phyloP scores from a whole-genome alignment of 2,797 vertebrate genomes.

The Anomalospiza imberbis region DNA sequence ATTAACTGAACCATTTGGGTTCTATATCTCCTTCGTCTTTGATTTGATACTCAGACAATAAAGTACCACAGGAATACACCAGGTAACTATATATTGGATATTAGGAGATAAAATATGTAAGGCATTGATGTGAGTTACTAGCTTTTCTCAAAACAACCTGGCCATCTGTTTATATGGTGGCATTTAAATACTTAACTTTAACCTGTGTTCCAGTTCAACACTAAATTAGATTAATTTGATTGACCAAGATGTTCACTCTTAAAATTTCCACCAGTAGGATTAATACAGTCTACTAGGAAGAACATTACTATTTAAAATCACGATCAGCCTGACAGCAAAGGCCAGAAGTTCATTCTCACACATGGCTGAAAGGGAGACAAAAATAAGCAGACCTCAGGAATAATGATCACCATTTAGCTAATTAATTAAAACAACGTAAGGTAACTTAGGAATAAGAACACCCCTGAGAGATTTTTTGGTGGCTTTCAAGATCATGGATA shows the following conservation, averaged over 20 bases:
- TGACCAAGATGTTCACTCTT: background rate
- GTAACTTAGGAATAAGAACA: constrained; percentile 55
- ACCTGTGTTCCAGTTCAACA: background rate
- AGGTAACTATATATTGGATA: background rate
- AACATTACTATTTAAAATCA: constrained; percentile 32
- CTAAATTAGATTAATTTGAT: background rate
- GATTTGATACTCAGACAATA: background rate
- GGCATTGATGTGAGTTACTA: background rate
- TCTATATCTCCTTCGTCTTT: background rate
- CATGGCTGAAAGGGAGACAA: constrained; percentile 26
- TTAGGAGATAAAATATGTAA: background rate
- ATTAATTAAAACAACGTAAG: constrained; percentile 61
- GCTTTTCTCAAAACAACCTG: background rate
- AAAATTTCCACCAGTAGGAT: background rate
- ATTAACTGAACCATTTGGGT: background rate
- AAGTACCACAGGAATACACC: background rate
- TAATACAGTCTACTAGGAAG: background rate
- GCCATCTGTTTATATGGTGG: background rate
- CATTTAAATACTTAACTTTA: background rate
- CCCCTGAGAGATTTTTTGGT: constrained; percentile 18
- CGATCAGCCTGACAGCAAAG: constrained; percentile 18
- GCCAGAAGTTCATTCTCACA: constrained; percentile 12
- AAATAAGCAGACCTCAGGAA: constrained; percentile 57
- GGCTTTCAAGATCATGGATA: constrained; percentile 55
- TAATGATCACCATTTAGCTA: constrained; percentile 55